phyloP scores from a whole-genome alignment of 2,113 vertebrate species.

The Myotis lucifugus region DNA sequence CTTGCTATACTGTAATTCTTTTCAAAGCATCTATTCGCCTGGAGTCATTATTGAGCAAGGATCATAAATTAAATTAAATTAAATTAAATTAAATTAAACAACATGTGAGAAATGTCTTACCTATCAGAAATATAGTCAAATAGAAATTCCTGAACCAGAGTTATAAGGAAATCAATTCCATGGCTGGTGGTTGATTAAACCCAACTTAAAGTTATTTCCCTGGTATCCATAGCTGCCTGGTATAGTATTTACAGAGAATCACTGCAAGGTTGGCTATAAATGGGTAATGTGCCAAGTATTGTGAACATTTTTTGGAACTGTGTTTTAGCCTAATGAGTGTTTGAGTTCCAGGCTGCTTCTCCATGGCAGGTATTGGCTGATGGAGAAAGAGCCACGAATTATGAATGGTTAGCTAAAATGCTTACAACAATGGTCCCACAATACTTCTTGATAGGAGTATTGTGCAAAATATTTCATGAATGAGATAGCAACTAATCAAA shows the following conservation, averaged over 20 bases:
- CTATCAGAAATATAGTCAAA: conserved; percentile 49
- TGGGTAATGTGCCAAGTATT: neutral
- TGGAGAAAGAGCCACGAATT: neutral
- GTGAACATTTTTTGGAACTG: neutral
- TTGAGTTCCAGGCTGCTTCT: neutral
- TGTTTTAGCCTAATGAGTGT: neutral
- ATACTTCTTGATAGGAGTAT: neutral
- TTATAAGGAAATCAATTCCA: conserved; percentile 50
- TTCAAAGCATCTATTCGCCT: conserved; percentile 18
- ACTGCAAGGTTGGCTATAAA: neutral
- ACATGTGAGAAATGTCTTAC: conserved; percentile 45
- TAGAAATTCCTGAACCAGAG: conserved; percentile 40
- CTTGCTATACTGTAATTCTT: neutral
- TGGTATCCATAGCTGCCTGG: neutral
- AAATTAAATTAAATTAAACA: conserved; percentile 66
- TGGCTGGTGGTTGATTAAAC: conserved; percentile 30
- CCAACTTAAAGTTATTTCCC: neutral
- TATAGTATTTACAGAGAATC: neutral
- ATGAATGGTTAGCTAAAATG: neutral
- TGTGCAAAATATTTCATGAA: neutral
- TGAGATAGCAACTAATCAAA: neutral
- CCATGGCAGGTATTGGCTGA: neutral
- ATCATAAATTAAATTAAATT: conserved; percentile 70
- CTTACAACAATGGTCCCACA: neutral
- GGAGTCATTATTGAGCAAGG: conserved; percentile 48